Percentiles rank a stretch among this genome's conserved stretches.
Evolutionary conservation across 64 coral and sea anemone species (phyloP).

Genomic region (Dendronephthya gigantea): DNA sequence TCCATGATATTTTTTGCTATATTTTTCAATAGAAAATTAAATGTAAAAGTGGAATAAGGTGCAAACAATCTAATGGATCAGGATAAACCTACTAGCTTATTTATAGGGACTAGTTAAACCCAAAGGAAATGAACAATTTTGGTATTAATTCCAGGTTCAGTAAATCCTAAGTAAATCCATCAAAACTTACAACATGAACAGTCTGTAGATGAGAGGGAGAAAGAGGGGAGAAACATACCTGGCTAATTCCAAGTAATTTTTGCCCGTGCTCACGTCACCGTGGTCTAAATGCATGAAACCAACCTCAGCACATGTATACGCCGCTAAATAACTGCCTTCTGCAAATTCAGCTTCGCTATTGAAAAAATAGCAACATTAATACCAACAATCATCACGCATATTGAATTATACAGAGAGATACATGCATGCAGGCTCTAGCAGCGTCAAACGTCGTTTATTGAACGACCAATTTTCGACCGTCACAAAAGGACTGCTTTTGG

Average conservation of each 20-base stretch:
- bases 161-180: background rate
- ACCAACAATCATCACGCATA: too few relatives aligned
- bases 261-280: conserved; percentile 52
- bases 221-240: conserved; percentile 37
- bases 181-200: too few relatives aligned
- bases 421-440: too few relatives aligned
- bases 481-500: too few relatives aligned
- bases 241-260: conserved; percentile 60
- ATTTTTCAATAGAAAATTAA: background rate
- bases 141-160: too few relatives aligned
- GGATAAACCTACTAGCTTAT: too few relatives aligned
- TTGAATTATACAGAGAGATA: background rate
- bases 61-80: too few relatives aligned
- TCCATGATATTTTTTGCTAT: conserved; percentile 76
- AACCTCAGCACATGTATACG: conserved; percentile 83
- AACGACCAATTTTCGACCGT: too few relatives aligned
- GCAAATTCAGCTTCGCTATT: conserved; percentile 56
- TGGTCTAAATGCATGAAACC: conserved; percentile 79
- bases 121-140: too few relatives aligned
- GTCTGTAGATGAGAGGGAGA: too few relatives aligned
- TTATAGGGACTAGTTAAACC: too few relatives aligned
- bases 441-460: too few relatives aligned
- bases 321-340: conserved; percentile 60
- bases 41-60: background rate
- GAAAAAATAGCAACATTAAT: background rate